Evolutionary conservation across 2,113 vertebrate species (phyloP), one percentile per base, ranked within the genome.

Genomic region (Elachura formosa): DNA sequence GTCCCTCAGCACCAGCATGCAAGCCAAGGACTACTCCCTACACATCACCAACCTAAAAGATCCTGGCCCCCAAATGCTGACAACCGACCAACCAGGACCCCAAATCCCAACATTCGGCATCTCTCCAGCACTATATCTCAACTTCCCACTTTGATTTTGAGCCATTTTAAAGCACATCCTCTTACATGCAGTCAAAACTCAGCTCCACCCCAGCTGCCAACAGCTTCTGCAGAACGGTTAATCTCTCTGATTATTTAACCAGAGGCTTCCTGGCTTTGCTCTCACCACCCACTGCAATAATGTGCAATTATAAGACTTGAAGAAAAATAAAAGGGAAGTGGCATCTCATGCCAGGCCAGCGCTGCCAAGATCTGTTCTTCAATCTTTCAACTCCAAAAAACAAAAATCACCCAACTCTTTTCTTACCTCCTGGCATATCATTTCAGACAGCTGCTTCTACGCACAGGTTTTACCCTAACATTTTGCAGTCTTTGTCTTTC

Each of bases 281-380:
- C 75, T 94, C 40, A 77, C 90, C 55, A 94, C 85, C 85, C 75
- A 80, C 88, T 58, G 90, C 63, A 94, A 66, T 86, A 74, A 95
- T 24, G 8, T 62, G 85, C 85, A 93, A 84, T 88, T 90, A 93
- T 24, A 51, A 73, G 85, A 88, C 74, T 85, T 62, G 19, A 73
- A 84, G 76, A 91, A 91, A 93, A 93, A 88, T 58, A 66, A 86
- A 66, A 88, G 75, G 51, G 55, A 93, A 85, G 75, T 61, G 69
- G 74, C 52, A 89, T 40, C 41, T 77, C 63, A 46, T 62, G 75
- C 82, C 85, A 87, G 68, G 46, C 41, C 79, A 91, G 34, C 0
- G 0, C 72, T 83, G 95, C 67, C 88, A 93, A 88, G 83, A 69
- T 63, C n/a, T 56, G 28, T 31, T 89, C 63, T 87, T 62, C 82